Percentiles rank a stretch among this genome's conserved stretches.
Conservation (phyloP, 2,797 vertebrate species). For the Semotilus atromaculatus region DNA sequence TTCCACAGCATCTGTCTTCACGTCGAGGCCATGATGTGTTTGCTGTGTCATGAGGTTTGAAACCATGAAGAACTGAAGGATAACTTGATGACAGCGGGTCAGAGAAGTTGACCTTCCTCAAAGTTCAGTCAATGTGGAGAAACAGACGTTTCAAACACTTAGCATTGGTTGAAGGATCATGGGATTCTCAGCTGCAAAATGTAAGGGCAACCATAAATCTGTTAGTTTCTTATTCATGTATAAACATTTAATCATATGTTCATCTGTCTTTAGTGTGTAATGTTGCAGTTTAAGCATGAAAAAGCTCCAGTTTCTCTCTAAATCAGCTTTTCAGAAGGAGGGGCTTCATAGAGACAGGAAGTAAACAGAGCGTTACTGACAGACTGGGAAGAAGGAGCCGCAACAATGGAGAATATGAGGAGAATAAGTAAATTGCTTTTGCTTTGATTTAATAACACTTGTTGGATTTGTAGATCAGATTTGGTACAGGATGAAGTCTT, state of each 20-base stretch:
- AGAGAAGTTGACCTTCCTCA: not conserved
- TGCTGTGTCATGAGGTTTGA: slow-evolving; percentile 1
- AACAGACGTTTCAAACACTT: not conserved
- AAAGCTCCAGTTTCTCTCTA: not conserved
- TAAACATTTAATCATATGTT: no score
- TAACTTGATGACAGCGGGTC: not conserved
- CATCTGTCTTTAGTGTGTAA: not conserved
- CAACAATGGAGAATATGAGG: no score
- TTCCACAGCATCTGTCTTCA: slow-evolving; percentile 17
- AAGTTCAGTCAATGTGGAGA: not conserved
- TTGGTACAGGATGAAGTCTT: no score
- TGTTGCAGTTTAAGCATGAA: not conserved
- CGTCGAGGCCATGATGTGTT: not conserved
- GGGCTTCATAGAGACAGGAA: no score
- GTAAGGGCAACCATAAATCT: not conserved
- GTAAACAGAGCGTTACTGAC: no score
- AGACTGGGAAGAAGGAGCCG: no score
- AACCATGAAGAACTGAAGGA: not conserved
- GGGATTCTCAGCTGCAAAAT: no score
- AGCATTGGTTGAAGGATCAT: not conserved
- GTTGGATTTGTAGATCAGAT: not conserved
- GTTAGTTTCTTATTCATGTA: not conserved
- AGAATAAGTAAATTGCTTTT: not conserved
- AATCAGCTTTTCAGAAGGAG: no score
- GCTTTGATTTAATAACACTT: not conserved